Conservation (phyloP, 2,113 vertebrate genomes). For the Corydoras maculifer region DNA sequence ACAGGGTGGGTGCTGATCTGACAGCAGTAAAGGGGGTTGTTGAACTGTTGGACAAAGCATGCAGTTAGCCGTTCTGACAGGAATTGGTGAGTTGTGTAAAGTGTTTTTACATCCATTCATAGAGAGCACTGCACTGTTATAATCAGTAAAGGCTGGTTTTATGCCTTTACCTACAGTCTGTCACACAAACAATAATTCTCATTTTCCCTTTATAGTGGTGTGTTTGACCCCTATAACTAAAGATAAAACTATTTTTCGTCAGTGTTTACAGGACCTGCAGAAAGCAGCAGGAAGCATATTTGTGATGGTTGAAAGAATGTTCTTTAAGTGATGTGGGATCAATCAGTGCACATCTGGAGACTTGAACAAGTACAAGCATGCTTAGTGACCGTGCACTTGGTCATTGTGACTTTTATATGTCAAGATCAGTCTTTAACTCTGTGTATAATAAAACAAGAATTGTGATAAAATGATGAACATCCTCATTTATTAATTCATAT, state of each 20-base stretch:
- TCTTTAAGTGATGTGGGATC: conserved; percentile 1
- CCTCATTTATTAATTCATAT: too few relatives aligned
- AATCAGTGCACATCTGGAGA: conserved; percentile 17
- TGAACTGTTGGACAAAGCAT: conserved; percentile 18
- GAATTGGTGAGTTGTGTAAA: conserved; percentile 15
- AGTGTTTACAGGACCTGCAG: conserved; percentile 1
- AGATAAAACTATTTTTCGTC: not conserved
- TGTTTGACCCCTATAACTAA: not conserved
- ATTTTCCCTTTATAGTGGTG: too few relatives aligned
- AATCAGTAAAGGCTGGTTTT: conserved; percentile 33
- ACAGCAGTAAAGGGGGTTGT: not conserved
- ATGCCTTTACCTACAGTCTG: conserved; percentile 25
- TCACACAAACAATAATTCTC: conserved; percentile 1
- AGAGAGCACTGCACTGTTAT: conserved; percentile 32
- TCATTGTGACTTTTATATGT: conserved; percentile 30
- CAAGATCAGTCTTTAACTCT: too few relatives aligned
- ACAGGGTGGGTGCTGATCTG: too few relatives aligned
- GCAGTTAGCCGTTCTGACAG: conserved; percentile 31
- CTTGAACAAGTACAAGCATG: conserved; percentile 9
- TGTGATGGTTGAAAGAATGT: not conserved
- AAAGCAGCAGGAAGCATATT: conserved; percentile 2
- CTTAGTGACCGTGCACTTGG: conserved; percentile 22
- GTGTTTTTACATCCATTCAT: conserved; percentile 35
- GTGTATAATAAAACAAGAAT: too few relatives aligned
- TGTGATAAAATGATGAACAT: too few relatives aligned